Evolutionary conservation across 1,140 invertebrate species (phyloP).

Genomic region (Nymphalis io): DNA sequence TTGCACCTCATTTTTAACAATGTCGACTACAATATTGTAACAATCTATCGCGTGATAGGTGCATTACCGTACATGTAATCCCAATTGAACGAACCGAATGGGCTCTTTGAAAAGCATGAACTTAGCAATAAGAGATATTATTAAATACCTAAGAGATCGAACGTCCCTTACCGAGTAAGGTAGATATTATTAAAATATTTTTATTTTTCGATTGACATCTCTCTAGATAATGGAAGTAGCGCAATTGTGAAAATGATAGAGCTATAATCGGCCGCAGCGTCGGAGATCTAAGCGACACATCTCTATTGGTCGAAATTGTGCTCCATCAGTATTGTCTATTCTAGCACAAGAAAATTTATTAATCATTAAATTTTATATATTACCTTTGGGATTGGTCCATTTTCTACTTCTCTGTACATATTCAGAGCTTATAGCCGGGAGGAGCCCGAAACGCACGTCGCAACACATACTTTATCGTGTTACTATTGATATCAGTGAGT

Average conservation of each 20-base stretch:
- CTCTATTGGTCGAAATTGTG: constrained; percentile 43
- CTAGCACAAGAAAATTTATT: constrained; percentile 68
- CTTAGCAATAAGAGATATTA: constrained; percentile 77
- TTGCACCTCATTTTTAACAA: constrained; percentile 53
- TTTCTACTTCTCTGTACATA: constrained; percentile 80
- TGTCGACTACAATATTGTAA: constrained; percentile 49
- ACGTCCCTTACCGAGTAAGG: constrained; percentile 81
- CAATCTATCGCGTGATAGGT: constrained; percentile 52
- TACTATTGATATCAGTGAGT: constrained; percentile 55
- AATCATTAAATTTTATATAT: constrained; percentile 76
- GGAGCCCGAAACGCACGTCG: constrained; percentile 68
- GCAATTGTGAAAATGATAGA: constrained; percentile 41
- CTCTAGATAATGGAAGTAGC: constrained; percentile 59
- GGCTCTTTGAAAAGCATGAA: constrained; percentile 69
- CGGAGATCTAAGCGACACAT: constrained; percentile 31
- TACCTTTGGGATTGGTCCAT: constrained; percentile 77
- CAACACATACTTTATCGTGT: constrained; percentile 62
- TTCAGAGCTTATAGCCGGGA: constrained; percentile 76
- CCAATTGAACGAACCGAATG: constrained; percentile 54
- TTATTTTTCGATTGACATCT: constrained; percentile 76
- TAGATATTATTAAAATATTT: constrained; percentile 75
- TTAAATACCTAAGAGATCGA: constrained; percentile 78
- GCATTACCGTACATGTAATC: constrained; percentile 43
- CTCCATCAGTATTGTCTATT: constrained; percentile 69
- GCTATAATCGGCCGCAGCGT: constrained; percentile 35